Base-by-base conservation (phyloP, 2,113 vertebrate genomes). In the Eira barbara region DNA sequence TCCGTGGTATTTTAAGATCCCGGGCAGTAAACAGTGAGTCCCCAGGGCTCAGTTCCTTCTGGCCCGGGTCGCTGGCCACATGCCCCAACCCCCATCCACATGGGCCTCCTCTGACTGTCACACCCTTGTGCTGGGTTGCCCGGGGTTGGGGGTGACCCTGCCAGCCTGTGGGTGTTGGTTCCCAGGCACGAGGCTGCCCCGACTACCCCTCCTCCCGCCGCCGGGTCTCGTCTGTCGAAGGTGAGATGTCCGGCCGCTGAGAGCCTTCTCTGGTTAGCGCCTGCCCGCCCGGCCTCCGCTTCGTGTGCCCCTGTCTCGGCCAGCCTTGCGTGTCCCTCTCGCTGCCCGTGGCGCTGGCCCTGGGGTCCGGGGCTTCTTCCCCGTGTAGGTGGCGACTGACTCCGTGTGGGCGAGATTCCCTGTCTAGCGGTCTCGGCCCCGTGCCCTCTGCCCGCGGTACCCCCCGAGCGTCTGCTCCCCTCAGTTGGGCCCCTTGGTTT, bases 161-260 rank as follows among this genome's bases (percentile, higher is more conserved):
- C 39, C 39, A 74, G 73, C 47, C 67, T 63, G 25, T 2, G 7
- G 3, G 59, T 57, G 65, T 31, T 17, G 12, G 18, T 36, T 89
- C 25, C 1, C 13, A 55, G 18, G 18, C 2, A 6, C 1, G 0
- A 20, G 76, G 52, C 71, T 27, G 71, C 71, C 71, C 71, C 2
- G 1, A 25, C 12, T 14, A 36, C 39, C 21, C 13, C 18, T 39
- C 10, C 25, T 18, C 45, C 27, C 6, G 18, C 45, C 1, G 3
- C 31, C 29, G 27, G 21, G 63, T 34, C 73, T 17, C 25, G 13
- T 61, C 20, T 25, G 36, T 27, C 18, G 8, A 20, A 25, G 36
- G 47, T 10, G 0, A 11, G 15, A 6, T 0, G 0, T 1, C 4
- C 1, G 6, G 3, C 2, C 1, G 20, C 74, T 3, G 10, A 1